A percentile compares a stretch with the other conserved stretches of the same genome.
phyloP scores from a whole-genome alignment of 2,797 vertebrate genomes.

The Coracias cyanogaster region DNA sequence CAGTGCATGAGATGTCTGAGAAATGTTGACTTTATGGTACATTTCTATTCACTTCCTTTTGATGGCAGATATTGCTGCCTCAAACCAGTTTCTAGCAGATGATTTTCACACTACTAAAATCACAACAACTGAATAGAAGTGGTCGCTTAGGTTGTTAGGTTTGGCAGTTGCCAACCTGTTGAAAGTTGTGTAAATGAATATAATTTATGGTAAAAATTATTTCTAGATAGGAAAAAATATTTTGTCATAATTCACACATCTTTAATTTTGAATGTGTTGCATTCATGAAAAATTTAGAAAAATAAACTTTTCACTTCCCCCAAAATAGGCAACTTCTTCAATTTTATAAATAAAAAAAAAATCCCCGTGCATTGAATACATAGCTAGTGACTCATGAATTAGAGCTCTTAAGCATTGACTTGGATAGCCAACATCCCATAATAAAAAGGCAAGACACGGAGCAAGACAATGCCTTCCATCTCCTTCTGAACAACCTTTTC shows the following conservation, averaged over 20 bases:
- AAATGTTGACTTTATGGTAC: background rate
- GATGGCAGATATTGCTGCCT: background rate
- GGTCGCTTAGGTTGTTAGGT: background rate
- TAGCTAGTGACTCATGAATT: background rate
- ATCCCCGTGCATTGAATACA: background rate
- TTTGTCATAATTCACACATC: background rate
- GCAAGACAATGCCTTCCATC: slow-evolving; percentile 7
- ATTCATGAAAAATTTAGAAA: background rate
- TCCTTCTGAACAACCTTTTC: background rate
- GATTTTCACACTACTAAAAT: background rate
- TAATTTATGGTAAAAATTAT: background rate
- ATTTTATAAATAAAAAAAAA: background rate
- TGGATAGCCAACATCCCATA: background rate
- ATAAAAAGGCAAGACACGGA: background rate
- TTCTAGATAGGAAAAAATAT: background rate
- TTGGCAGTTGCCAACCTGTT: background rate
- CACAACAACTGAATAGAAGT: background rate
- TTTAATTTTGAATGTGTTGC: background rate
- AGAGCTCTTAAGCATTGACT: background rate
- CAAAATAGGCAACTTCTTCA: background rate
- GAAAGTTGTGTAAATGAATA: background rate
- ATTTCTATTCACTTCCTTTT: background rate
- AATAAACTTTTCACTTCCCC: background rate
- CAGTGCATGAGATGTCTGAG: background rate
- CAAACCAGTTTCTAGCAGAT: background rate